A percentile compares a stretch with the other conserved stretches of the same genome.
These are phyloP conservation scores for Epiblema foenella DNA, from an alignment of 2,888 invertebrate species.

Conservation along the genomic window DNA sequence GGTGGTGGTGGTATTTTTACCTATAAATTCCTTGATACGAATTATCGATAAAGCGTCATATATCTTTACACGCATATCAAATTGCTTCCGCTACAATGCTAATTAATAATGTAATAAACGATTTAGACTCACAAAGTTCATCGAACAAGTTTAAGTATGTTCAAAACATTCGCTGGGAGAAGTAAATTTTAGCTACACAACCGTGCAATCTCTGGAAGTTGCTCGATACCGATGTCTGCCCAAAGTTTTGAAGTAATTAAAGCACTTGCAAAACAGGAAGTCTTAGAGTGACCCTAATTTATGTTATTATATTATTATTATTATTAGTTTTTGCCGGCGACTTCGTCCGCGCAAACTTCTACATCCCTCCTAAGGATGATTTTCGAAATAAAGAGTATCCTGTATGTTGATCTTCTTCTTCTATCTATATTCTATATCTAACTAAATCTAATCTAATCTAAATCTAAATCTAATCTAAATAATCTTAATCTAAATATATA, in stretches of 20 bases:
- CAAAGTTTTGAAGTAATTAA: conserved; percentile 27
- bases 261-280: conserved; percentile 9
- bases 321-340: too few relatives aligned
- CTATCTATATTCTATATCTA: too few relatives aligned
- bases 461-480: too few relatives aligned
- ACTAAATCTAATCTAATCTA: too few relatives aligned
- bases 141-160: conserved; percentile 19
- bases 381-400: too few relatives aligned
- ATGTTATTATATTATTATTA: neutral
- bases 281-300: neutral
- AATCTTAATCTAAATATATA: too few relatives aligned
- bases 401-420: too few relatives aligned
- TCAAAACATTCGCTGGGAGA: neutral
- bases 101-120: conserved; percentile 6
- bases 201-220: conserved; percentile 4
- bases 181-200: conserved; percentile 21
- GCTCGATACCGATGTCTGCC: neutral
- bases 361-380: too few relatives aligned
- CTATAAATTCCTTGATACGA: too few relatives aligned
- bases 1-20: too few relatives aligned
- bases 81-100: neutral
- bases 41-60: neutral
- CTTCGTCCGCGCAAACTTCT: too few relatives aligned
- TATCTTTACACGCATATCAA: neutral
- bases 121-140: conserved; percentile 11